Conservation (phyloP, 2,888 invertebrate species). For the Penaeus monodon region DNA sequence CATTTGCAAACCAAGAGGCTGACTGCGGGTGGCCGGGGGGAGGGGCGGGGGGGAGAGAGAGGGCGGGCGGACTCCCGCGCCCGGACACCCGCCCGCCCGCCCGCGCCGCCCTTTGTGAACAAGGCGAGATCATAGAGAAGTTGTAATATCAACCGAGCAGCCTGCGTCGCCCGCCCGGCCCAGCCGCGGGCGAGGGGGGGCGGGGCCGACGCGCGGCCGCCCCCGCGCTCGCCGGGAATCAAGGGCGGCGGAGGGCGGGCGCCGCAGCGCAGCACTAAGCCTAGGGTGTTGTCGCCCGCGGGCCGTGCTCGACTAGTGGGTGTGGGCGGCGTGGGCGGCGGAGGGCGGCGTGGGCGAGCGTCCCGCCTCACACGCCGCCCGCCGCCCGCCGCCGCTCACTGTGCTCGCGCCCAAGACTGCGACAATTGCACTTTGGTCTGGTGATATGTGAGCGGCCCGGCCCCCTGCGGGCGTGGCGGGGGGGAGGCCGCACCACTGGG, state of each 20-base stretch:
- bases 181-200: neutral
- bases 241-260: constrained; percentile 20
- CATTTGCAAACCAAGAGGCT: constrained; percentile 49
- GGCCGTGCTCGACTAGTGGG: constrained; percentile 48
- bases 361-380: constrained; percentile 52
- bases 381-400: constrained; percentile 41
- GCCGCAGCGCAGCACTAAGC: constrained; percentile 27
- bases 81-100: constrained; percentile 5
- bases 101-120: constrained; percentile 56
- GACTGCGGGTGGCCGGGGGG: constrained; percentile 31
- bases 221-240: neutral
- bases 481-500: constrained; percentile 38
- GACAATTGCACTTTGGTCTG: constrained; percentile 65
- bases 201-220: neutral
- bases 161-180: constrained; percentile 18
- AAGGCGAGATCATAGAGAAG: constrained; percentile 59
- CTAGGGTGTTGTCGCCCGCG: constrained; percentile 5
- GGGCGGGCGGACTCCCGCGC: constrained; percentile 19
- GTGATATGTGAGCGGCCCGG: constrained; percentile 61
- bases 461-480: constrained; percentile 31
- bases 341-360: constrained; percentile 53
- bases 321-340: constrained; percentile 42
- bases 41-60: constrained; percentile 10
- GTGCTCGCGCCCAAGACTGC: constrained; percentile 50
- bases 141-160: constrained; percentile 57